Base-by-base conservation (phyloP, 2,113 vertebrate species). In the Gymnogyps californianus region DNA sequence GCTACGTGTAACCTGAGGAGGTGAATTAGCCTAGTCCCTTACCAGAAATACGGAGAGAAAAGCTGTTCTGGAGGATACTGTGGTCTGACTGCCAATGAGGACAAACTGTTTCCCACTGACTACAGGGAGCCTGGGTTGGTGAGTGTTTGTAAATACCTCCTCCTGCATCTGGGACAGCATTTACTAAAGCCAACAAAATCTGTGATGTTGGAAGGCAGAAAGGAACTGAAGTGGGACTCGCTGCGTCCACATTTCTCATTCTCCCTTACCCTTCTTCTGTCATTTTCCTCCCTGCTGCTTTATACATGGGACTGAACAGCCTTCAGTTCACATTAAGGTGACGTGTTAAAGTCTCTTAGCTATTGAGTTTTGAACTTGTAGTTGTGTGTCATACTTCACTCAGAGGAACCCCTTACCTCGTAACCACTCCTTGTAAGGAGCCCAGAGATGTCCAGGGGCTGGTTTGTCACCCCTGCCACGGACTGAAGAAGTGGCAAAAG, bases 401-500 rank as follows among this genome's bases (percentile, higher is more conserved):
- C 44, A 15, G 40, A 38, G 64, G 24, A 52, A 1, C 7, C 18
- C 38, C 72, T 83, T 58, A 98, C 98, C 98, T 98, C 95, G 3
- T 98, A 98, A 93, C 98, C 92, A 2, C 98, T 87, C 16, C 98
- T 98, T 91, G 98, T 96, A 28, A 98, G 97, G 42, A 34, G 49
- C 4, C 49, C 97, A 25, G 98, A 98, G 65, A 98, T 96, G 8
- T 98, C 98, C 82, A 97, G 16, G 1, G 98, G 98, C 79, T 96
- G 98, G 90, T 97, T 98, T 82, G 96, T 98, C 70, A 98, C 97
- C n/a, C 98, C 97, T 1, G 98, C 98, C 58, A 98, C 96, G 2
- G 97, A 96, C 91, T 98, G 98, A 61, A 98, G 93, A 96, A 98
- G 76, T 19, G 98, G 98, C 98, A 93, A 98, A 89, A 98, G 98